These are phyloP conservation scores for Poecilobothrus nobilitatus DNA, from an alignment of 2,888 invertebrate species.

Conservation along the genomic window DNA sequence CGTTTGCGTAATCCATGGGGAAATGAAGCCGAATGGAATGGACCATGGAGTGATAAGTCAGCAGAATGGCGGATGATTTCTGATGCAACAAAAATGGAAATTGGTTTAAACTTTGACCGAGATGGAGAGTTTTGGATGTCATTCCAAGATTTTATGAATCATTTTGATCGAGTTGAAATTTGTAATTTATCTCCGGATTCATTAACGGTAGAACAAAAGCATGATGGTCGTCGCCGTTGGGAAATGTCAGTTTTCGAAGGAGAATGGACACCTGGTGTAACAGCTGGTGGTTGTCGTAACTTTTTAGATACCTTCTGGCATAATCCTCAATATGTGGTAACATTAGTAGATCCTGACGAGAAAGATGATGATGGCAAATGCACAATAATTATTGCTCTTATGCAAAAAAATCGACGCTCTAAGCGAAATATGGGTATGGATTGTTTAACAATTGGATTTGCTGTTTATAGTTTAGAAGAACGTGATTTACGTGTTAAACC, in stretches of 20 bases:
- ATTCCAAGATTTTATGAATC: constrained; percentile 67
- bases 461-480: constrained; percentile 69
- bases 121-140: constrained; percentile 97
- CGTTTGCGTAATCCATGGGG: constrained; percentile 85
- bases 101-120: constrained; percentile 73
- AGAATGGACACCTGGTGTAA: constrained; percentile 75
- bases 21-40: constrained; percentile 84
- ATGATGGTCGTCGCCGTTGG: constrained; percentile 70
- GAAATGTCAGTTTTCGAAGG: constrained; percentile 82
- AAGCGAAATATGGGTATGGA: constrained; percentile 76
- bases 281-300: constrained; percentile 89
- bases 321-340: constrained; percentile 81
- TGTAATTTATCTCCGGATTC: constrained; percentile 90
- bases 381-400: constrained; percentile 79
- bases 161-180: constrained; percentile 72
- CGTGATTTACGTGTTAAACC: constrained; percentile 58
- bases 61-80: constrained; percentile 80
- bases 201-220: constrained; percentile 57
- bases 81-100: constrained; percentile 65
- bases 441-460: constrained; percentile 85
- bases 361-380: constrained; percentile 72
- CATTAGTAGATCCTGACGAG: constrained; percentile 70
- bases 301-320: constrained; percentile 72
- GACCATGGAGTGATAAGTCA: constrained; percentile 81
- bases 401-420: constrained; percentile 88